Evolutionary conservation across 2,888 invertebrate species (phyloP).

Genomic region (Podotricha telesiphe): DNA sequence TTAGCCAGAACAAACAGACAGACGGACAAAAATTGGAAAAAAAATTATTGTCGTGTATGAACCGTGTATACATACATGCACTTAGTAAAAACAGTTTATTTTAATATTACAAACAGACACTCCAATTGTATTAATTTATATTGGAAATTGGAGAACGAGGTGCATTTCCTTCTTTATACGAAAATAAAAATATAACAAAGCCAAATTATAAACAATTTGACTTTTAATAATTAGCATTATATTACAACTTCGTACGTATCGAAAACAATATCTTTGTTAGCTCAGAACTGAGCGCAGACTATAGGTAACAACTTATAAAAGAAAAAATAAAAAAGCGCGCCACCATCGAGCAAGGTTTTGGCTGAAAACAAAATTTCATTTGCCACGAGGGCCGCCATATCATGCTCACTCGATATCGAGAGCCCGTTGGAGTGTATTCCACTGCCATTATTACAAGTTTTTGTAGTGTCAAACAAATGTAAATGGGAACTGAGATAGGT

Average conservation of each 20-base stretch:
- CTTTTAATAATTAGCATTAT: background rate
- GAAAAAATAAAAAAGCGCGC: conserved; percentile 45
- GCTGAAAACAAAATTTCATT: conserved; percentile 45
- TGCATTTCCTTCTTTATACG: too few species aligned
- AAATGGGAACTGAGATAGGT: conserved; percentile 11
- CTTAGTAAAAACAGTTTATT: too few species aligned
- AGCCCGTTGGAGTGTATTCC: conserved; percentile 33
- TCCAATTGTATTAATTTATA: too few species aligned
- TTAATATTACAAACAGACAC: too few species aligned
- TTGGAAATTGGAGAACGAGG: too few species aligned
- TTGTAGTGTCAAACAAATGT: conserved; percentile 29
- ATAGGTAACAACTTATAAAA: conserved; percentile 39
- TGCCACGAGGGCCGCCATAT: conserved; percentile 43
- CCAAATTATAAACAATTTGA: too few species aligned
- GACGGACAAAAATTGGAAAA: too few species aligned
- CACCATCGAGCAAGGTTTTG: conserved; percentile 36
- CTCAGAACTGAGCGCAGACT: conserved; percentile 6
- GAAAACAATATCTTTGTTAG: background rate
- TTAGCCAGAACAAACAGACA: too few species aligned
- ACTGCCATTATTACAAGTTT: conserved; percentile 32
- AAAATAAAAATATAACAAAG: too few species aligned
- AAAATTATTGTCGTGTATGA: too few species aligned
- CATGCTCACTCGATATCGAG: conserved; percentile 42
- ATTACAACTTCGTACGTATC: background rate
- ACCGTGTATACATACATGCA: too few species aligned